A percentile compares a stretch with the other conserved stretches of the same genome.
phyloP scores from a whole-genome alignment of 2,888 invertebrate species.

The Limulus polyphemus region DNA sequence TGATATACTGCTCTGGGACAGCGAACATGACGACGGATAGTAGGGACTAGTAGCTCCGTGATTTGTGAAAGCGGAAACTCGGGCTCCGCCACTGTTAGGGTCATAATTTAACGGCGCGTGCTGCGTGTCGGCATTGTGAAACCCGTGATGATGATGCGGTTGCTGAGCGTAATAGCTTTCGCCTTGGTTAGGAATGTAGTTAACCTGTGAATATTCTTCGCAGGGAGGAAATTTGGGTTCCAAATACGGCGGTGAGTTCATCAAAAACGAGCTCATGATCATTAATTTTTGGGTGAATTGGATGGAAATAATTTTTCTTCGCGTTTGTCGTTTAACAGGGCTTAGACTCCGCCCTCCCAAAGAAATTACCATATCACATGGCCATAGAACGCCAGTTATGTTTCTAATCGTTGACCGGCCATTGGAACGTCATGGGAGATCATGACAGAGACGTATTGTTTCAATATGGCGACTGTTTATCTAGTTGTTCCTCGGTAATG shows the following conservation, averaged over 20 bases:
- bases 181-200: constrained; percentile 49
- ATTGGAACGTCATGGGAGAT: no score
- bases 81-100: no score
- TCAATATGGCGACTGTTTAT: no score
- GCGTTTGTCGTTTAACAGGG: constrained; percentile 31
- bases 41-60: no score
- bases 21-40: no score
- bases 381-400: constrained; percentile 43
- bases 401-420: constrained; percentile 29
- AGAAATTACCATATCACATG: constrained; percentile 54
- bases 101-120: no score
- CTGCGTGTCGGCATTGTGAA: no score
- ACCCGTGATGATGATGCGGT: constrained; percentile 4
- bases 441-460: no score
- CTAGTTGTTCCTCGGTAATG: no score
- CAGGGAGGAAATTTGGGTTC: constrained; percentile 56
- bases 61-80: no score
- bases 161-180: constrained; percentile 27
- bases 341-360: constrained; percentile 45
- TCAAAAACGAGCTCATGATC: constrained; percentile 83
- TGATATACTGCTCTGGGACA: no score
- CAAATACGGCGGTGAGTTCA: constrained; percentile 26
- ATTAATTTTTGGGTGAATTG: constrained; percentile 42
- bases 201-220: constrained; percentile 75
- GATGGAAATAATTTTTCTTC: constrained; percentile 39